Percentiles rank a stretch among this genome's conserved stretches.
phyloP scores from a whole-genome alignment of 2,797 vertebrate genomes.

The Lutjanus argentimaculatus region DNA sequence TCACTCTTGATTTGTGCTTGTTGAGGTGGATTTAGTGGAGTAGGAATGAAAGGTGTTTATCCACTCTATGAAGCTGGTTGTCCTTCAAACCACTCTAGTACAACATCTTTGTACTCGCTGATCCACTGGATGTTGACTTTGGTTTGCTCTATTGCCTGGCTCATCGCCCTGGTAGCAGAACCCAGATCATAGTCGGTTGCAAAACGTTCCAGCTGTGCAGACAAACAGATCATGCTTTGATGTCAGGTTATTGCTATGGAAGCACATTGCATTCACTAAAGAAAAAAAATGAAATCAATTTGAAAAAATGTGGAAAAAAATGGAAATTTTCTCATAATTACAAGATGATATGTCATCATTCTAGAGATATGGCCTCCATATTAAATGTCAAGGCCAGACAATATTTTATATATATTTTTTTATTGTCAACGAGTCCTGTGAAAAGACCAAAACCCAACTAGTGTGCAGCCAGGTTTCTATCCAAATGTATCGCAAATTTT shows the following conservation, averaged over 20 bases:
- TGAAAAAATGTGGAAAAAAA: too few species aligned
- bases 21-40: background rate
- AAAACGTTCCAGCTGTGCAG: constrained; percentile 87
- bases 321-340: too few species aligned
- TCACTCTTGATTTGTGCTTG: background rate
- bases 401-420: too few species aligned
- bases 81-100: constrained; percentile 87
- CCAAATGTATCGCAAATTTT: too few species aligned
- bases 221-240: background rate
- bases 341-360: background rate
- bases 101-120: constrained; percentile 75
- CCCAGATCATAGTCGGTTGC: constrained; percentile 60
- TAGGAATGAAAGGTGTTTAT: background rate
- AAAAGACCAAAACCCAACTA: too few species aligned
- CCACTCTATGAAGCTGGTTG: constrained; percentile 24
- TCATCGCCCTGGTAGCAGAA: constrained; percentile 58
- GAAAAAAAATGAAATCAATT: background rate
- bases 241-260: background rate
- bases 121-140: constrained; percentile 93
- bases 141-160: constrained; percentile 91
- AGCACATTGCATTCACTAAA: background rate
- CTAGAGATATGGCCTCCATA: too few species aligned
- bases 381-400: too few species aligned
- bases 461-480: too few species aligned
- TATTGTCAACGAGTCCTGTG: too few species aligned